Percentiles rank a stretch among this genome's conserved stretches.
phyloP scores from a whole-genome alignment of 2,113 vertebrate genomes.

The Dipodomys merriami region DNA sequence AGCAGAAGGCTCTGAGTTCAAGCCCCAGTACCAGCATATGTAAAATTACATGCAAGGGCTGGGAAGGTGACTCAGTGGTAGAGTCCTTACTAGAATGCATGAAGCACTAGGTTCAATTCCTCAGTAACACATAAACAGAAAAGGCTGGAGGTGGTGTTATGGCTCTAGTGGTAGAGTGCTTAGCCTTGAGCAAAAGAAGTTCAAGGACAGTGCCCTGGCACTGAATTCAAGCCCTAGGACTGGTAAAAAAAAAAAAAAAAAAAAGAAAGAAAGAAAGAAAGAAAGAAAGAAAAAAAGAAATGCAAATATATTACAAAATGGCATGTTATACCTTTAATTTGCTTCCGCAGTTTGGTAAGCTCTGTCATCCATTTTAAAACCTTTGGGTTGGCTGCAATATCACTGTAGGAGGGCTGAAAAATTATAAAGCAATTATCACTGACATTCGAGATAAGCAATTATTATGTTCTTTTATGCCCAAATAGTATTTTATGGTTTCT shows the following conservation, averaged over 20 bases:
- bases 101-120: no score
- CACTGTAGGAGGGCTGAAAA: conserved; percentile 94
- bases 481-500: conserved; percentile 8
- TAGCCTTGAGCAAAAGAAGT: no score
- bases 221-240: no score
- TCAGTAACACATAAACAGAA: no score
- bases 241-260: neutral
- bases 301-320: conserved; percentile 14
- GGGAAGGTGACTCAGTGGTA: no score
- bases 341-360: conserved; percentile 96
- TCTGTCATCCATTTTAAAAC: conserved; percentile 99
- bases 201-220: no score
- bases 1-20: no score
- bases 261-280: neutral
- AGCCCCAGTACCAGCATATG: no score
- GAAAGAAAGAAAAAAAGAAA: neutral
- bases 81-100: no score
- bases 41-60: neutral
- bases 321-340: conserved; percentile 94
- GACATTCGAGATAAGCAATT: conserved; percentile 6
- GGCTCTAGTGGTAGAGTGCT: no score
- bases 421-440: conserved; percentile 34
- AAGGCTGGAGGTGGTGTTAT: no score
- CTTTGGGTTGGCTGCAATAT: conserved; percentile 98
- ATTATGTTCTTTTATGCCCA: conserved; percentile 2